These are phyloP conservation scores for Saturnia pavonia DNA, from an alignment of 2,888 invertebrate genomes.

Conservation along the genomic window DNA sequence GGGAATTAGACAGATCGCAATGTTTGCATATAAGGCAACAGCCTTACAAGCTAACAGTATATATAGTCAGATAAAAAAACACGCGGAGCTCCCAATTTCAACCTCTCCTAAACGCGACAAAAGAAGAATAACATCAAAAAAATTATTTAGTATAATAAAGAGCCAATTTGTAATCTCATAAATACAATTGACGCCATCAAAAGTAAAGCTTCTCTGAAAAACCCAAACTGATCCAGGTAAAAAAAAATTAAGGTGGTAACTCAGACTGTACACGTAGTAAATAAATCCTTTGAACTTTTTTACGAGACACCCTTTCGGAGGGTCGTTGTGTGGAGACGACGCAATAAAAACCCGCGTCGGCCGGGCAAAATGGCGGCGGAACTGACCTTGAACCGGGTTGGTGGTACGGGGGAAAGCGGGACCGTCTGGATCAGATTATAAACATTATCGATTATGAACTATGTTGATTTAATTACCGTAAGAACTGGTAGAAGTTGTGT, in stretches of 20 bases:
- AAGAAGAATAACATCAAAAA: not conserved
- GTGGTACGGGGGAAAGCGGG: constrained; percentile 35
- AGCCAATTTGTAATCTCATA: not conserved
- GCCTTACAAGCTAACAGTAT: no score
- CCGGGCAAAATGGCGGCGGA: constrained; percentile 50
- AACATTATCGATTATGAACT: constrained; percentile 14
- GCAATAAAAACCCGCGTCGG: constrained; percentile 35
- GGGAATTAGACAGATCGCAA: no score
- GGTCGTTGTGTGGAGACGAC: constrained; percentile 25
- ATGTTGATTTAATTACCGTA: constrained; percentile 5
- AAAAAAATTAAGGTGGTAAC: not conserved
- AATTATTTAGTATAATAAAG: not conserved
- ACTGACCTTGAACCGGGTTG: constrained; percentile 54
- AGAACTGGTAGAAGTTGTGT: not conserved
- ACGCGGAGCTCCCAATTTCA: no score
- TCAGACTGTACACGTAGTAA: not conserved
- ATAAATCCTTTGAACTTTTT: constrained; percentile 9
- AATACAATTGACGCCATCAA: not conserved
- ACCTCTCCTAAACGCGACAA: no score
- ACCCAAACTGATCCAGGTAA: not conserved
- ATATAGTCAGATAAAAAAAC: no score
- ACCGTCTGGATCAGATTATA: constrained; percentile 53
- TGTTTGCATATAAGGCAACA: no score
- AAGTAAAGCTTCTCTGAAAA: not conserved
- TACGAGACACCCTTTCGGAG: constrained; percentile 17